Evolutionary conservation across 2,797 vertebrate genomes (phyloP), one percentile per base, ranked within the genome.

Genomic region (Anas bahamensis): DNA sequence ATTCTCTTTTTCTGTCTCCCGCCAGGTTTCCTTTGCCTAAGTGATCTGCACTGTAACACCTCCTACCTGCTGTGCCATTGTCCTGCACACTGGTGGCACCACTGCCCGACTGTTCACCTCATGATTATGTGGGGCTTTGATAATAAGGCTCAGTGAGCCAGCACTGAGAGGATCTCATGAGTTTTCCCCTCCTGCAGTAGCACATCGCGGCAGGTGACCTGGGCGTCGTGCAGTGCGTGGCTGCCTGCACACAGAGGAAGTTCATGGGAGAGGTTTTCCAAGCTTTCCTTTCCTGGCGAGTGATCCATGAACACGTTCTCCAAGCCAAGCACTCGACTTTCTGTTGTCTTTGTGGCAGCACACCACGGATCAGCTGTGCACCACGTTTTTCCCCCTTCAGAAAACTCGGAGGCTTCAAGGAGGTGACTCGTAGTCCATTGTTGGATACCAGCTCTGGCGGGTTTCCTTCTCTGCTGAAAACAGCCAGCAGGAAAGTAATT

Each of bases 401-500:
- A 91, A 92, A 63, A 81, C 41, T 4, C 1, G 1, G 66, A 63
- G 75, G 21, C 89, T 83, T 95, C 79, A 86, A 83, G 87, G 84
- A 73, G 66, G 29, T 74, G 73, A 63, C 65, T 79, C 63, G 83
- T 60, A 50, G 75, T 63, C 85, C 89, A 56, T 92, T 96, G 96
- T 94, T 92, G 93, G 73, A 76, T 78, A 83, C 70, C 23, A 22
- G 80, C 81, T 88, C 85, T 81, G 29, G 83, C 1, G 0, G 56
- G 83, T 83, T 95, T 96, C 83, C 89, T 88, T 91, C 63, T 21
- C 85, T 1, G 2, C 39, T 0, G 7, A 87, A 92, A 94, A 72
- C 90, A 75, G 78, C n/a, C 2, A 1, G 83, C 89, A 88, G 89
- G 82, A 95, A 96, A 94, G 66, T 82, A 91, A 90, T 95, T 92